phyloP scores from a whole-genome alignment of 2,797 vertebrate species.

The Poeciliopsis gracilis region DNA sequence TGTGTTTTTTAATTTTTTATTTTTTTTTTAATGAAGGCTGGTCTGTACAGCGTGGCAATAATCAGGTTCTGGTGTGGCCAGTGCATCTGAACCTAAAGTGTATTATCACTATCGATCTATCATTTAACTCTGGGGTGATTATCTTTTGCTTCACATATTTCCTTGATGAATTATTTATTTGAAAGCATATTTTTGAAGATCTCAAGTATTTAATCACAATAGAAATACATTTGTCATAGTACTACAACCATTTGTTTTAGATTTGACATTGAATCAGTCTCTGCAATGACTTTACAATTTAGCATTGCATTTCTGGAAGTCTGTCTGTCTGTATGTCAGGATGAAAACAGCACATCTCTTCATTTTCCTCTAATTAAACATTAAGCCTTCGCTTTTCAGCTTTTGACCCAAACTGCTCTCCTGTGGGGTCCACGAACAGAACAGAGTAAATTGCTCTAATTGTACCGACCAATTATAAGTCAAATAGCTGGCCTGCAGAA shows the following conservation, averaged over 20 bases:
- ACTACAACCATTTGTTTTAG: not conserved
- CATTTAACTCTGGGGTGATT: not conserved
- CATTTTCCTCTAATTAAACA: conserved; percentile 31
- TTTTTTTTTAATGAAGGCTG: not conserved
- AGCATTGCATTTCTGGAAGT: not conserved
- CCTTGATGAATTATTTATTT: not conserved
- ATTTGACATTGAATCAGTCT: not conserved
- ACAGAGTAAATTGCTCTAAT: conserved; percentile 38
- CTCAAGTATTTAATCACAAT: not conserved
- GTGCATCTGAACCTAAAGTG: not conserved
- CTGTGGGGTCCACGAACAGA: conserved; percentile 38
- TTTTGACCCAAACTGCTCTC: conserved; percentile 25
- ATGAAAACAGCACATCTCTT: conserved; percentile 17
- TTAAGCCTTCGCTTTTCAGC: conserved; percentile 9
- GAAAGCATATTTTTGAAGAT: not conserved
- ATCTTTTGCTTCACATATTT: not conserved
- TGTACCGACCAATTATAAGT: conserved; percentile 59
- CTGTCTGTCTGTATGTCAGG: conserved; percentile 16
- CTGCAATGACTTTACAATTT: not conserved
- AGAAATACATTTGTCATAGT: not conserved
- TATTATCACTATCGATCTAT: not conserved
- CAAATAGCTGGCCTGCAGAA: conserved; percentile 35
- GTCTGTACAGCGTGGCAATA: not conserved
- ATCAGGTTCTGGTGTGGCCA: not conserved
- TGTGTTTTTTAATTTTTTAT: too few relatives aligned